These are phyloP conservation scores for Brachystomella parvula DNA, from an alignment of 1,140 invertebrate genomes.

Conservation along the genomic window DNA sequence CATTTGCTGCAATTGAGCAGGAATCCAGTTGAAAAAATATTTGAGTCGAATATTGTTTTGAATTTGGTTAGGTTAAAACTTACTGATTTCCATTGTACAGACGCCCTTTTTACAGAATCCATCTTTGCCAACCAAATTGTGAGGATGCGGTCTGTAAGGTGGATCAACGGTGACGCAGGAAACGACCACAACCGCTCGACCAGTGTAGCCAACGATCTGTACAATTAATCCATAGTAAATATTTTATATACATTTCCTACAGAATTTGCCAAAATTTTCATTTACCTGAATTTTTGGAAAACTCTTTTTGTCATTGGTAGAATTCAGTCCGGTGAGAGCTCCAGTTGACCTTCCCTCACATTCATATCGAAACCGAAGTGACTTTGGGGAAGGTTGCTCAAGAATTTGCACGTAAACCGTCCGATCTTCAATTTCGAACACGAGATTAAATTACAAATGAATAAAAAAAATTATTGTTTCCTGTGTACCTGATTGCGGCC, in stretches of 20 bases:
- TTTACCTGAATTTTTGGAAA: constrained; percentile 77
- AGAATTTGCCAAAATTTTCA: not conserved
- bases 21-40: constrained; percentile 32
- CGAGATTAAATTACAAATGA: too few relatives aligned
- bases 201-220: constrained; percentile 71
- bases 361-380: constrained; percentile 83
- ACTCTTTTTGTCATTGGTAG: constrained; percentile 82
- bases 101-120: constrained; percentile 77
- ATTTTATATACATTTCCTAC: not conserved
- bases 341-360: constrained; percentile 93
- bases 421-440: not conserved
- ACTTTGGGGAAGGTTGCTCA: constrained; percentile 86
- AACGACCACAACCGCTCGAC: constrained; percentile 76
- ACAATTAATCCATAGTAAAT: not conserved
- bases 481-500: too few relatives aligned
- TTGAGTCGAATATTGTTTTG: constrained; percentile 13
- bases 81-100: constrained; percentile 68
- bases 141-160: constrained; percentile 82
- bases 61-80: not conserved
- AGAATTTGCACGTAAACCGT: constrained; percentile 58
- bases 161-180: constrained; percentile 92
- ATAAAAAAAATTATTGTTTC: too few relatives aligned
- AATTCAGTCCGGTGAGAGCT: constrained; percentile 81
- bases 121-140: constrained; percentile 90
- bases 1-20: constrained; percentile 48